Evolutionary conservation across 1,140 invertebrate species (phyloP), one percentile per base, ranked within the genome.

Genomic region (Pachypeltis micranthus): DNA sequence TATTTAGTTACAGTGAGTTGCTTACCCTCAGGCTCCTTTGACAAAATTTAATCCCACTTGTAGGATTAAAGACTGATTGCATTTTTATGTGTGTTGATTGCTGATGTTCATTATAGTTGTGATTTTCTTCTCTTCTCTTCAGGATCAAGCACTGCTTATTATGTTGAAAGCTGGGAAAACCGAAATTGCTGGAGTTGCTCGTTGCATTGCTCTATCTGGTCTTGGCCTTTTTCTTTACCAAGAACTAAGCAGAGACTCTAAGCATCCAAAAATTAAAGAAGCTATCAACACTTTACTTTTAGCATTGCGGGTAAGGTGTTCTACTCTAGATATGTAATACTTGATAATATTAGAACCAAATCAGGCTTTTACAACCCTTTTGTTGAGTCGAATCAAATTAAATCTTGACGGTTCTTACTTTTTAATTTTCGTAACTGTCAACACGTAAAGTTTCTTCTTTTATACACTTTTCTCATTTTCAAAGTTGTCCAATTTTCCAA

Each of bases 61-160:
- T 29, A 26, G 24, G 24, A 60, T 51, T 28, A 23, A n/a, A n/a
- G n/a, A 14, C 44, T 7, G 10, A 34, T 59, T 59, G 2, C n/a
- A 4, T 21, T 2, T 3, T 2, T 19, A 23, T 51, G 16, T n/a
- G 24, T 26, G 21, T 26, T 59, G 59, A 25, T 39, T 59, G 16
- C 26, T 21, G 12, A 4, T 31, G 10, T 1, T 29, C 4, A 51
- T 23, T 54, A 4, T 51, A n/a, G 0, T n/a, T 25, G 12, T n/a
- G 34, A 26, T 59, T 10, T 25, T 27, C 19, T 65, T 64, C 29
- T 63, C 39, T 66, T 68, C 66, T 62, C 76, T 82, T 34, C 74
- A 95, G 85, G 91, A 96, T 72, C 87, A 91, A 72, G 85, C 96
- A 62, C 78, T 96, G 39, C 87, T 86, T 71, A 88, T 94, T 68